Base-by-base conservation (phyloP, 2,888 invertebrate genomes). In the Pardosa pseudoannulata region DNA sequence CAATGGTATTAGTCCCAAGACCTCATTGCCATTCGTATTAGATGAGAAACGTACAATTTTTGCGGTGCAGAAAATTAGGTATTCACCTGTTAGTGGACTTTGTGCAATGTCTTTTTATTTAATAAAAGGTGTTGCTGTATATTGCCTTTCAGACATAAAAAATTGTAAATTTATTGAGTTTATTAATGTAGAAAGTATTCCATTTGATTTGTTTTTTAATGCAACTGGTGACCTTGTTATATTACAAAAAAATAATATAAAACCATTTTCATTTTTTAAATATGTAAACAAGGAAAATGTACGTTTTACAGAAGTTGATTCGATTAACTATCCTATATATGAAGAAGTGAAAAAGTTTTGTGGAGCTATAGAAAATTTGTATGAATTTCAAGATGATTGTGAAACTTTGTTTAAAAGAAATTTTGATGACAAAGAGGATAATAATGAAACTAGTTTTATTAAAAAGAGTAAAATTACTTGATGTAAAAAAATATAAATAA, bases 311-410 rank as follows among this genome's bases (percentile, higher is more conserved):
- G 28, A 39, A 6, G 28, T n/a, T 41, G 70, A 41, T 27, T 27
- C 16, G 13, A 28, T 27, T 70, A 32, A 19, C 5, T 9, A 0
- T 70, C 13, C n/a, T 41, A 27, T 70, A 13, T 19, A 28, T n/a
- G 23, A 28, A 19, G 67, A 67, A 13, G 28, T 81, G 0, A 9
- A 75, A n/a, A 16, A 1, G 11, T 85, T 85, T 72, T 85, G 72
- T 62, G 23, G 41, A 19, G 46, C 64, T 64, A 31, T 41, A 41
- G 46, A 75, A 64, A 16, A 27, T 31, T n/a, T 71, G 29, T 7
- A 46, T 23, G n/a, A 31, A 28, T 36, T 75, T 19, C 56, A 72
- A 72, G 73, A 78, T 32, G 83, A 85, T 72, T 78, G 64, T 78
- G 76, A 76, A 16, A 29, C 56, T n/a, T 56, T 85, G 6, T 78